Evolutionary conservation across 2,888 invertebrate species (phyloP), one percentile per base, ranked within the genome.

Genomic region (Glaucopsyche alexis): DNA sequence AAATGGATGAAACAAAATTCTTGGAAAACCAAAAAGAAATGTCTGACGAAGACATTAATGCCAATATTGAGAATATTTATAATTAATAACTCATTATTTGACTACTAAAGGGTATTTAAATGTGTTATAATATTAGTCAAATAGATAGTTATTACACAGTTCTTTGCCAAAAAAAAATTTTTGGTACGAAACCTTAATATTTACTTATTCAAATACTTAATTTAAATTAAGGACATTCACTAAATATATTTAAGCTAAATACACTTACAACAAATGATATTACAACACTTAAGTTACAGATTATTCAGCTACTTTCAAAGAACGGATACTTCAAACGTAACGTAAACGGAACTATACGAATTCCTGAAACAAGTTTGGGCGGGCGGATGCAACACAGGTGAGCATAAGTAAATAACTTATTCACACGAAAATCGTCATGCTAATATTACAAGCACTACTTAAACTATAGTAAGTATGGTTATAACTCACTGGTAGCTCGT

Each of bases 401-500:
- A 42, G 42, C 8, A 47, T 11, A 13, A 11, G 11, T 13, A 47
- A 47, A 13, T 47, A 47, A 47, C 47, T 13, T 47, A 47, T 47
- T 47, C 4, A 9, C 9, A 47, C 13, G 13, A 9, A 11, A 13
- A 47, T 29, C 2, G 4, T 29, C 29, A 60, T 60, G 29, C 6
- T 5, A 60, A 19, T 60, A 60, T 60, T 13, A 16, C 16, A 14
- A 60, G 29, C 19, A 29, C 71, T 52, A 52, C 71, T 55, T 8
- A 16, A n/a, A 72, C 19, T 60, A 49, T 66, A 45, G 42, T 50
- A 64, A 49, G 70, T 13, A 49, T 49, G 5, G 4, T 67, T 29
- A 72, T 71, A 50, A 90, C 93, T 93, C 81, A 93, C 93, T 93
- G 77, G 93, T 89, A 74, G 91, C 93, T 71, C 93, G 90, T 45